Evolutionary conservation across 92 coral and sea anemone species (phyloP).

Genomic region (Umimayanthus kanabou): DNA sequence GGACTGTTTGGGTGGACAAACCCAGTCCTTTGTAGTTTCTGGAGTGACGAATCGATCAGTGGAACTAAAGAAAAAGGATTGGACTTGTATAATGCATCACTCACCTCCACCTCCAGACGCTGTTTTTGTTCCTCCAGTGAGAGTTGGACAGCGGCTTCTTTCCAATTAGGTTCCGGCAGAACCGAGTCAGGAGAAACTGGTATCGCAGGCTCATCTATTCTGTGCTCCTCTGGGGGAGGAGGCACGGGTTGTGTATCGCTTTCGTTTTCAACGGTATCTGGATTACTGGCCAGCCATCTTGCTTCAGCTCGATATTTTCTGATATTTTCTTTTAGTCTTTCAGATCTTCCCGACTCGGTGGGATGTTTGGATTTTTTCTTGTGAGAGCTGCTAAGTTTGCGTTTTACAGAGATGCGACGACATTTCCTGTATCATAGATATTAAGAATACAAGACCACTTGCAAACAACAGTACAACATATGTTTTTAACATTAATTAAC

Average conservation of each 20-base stretch:
- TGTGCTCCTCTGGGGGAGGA: constrained; percentile 13
- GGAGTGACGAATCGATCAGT: too few relatives aligned
- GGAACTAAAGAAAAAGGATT: too few relatives aligned
- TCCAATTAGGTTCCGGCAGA: constrained; percentile 10
- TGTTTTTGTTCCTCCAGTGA: constrained; percentile 54
- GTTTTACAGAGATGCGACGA: constrained; percentile 66
- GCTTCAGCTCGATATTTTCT: constrained; percentile 75
- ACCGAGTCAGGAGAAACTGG: constrained; percentile 24
- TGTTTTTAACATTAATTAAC: too few relatives aligned
- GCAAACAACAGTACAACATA: too few relatives aligned
- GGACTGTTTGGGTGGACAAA: too few relatives aligned
- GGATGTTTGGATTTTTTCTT: constrained; percentile 48
- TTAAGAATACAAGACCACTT: not conserved
- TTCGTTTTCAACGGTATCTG: constrained; percentile 48
- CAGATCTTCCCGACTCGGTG: constrained; percentile 60
- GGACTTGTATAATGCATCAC: not conserved
- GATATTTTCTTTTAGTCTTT: constrained; percentile 81
- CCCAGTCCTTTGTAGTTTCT: too few relatives aligned
- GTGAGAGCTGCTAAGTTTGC: constrained; percentile 55
- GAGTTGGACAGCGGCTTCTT: constrained; percentile 34
- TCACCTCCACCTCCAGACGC: constrained; percentile 67
- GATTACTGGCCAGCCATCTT: constrained; percentile 70
- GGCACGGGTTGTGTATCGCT: constrained; percentile 49
- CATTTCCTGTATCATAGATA: constrained; percentile 39
- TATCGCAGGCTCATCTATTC: not conserved